Evolutionary conservation across 2,888 invertebrate species (phyloP), one percentile per base, ranked within the genome.

Genomic region (Trissolcus japonicus): DNA sequence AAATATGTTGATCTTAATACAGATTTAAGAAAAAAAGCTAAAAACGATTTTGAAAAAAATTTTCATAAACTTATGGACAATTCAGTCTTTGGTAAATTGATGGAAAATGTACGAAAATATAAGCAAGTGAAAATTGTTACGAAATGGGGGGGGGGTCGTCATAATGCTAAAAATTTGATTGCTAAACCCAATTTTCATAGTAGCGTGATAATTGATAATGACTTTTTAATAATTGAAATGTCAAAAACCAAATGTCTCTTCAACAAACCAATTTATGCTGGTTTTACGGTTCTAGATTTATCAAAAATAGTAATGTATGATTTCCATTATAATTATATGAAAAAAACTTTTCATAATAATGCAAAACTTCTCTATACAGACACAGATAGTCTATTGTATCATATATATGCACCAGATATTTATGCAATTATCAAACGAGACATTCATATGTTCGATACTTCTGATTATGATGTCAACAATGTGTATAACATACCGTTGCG

Each of bases 61-160:
- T 54, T 54, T 54, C 25, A 51, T 51, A 68, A 75, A 57, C 16
- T 68, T 6, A 75, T 75, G 68, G 63, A 75, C 13, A 75, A 68
- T 35, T 61, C 68, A 6, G 71, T 76, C 0, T 76, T 72, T 35
- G 67, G 77, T 6, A 68, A 77, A 82, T 86, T 86, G 2, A 89
- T 89, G 84, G 89, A 89, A 81, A 89, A 89, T 82, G 84, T 87
- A n/a, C 76, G 85, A 50, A 89, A 88, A 43, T 79, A 83, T 78
- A 82, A 83, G 29, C 83, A 86, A 79, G 80, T 91, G 2, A 82
- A 80, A 78, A 56, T 84, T 13, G 66, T 80, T 6, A 76, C 76
- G 1, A 48, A 79, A 56, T 84, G n/a, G n/a, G n/a, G 83, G 82
- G 71, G 81, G 35, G 80, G 79, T 14, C 41, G 73, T 4, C 76